Evolutionary conservation across 2,113 vertebrate species (phyloP).

Genomic region (Puntigrus tetrazona): DNA sequence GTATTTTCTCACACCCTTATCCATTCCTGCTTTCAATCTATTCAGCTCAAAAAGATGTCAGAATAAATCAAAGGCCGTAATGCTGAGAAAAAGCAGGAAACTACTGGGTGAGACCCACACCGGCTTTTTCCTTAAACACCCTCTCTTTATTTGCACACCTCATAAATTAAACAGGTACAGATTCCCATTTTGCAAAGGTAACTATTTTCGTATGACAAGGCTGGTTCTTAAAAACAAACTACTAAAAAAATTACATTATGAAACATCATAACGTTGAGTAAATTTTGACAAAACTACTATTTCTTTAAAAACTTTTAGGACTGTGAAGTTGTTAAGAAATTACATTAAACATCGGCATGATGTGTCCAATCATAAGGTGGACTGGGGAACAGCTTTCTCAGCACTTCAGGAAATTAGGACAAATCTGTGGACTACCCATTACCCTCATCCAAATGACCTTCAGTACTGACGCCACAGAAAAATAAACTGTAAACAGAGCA

Average conservation of each 20-base stretch:
- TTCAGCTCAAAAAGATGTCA: conserved; percentile 31
- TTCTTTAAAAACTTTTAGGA: background rate
- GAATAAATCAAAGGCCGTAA: conserved; percentile 46
- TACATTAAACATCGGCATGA: background rate
- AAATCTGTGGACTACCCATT: background rate
- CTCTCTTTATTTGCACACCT: conserved; percentile 28
- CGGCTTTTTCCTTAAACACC: conserved; percentile 29
- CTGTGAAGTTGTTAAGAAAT: background rate
- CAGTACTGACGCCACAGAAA: conserved; percentile 21
- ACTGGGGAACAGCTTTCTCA: background rate
- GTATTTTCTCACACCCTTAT: conserved; percentile 39
- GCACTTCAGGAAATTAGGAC: conserved; percentile 13
- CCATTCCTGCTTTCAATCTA: conserved; percentile 39
- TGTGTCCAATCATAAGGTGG: background rate
- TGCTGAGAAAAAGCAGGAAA: conserved; percentile 35
- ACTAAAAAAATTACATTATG: background rate
- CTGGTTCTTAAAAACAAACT: background rate
- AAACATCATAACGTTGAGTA: background rate
- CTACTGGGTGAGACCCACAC: conserved; percentile 2
- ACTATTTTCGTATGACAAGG: conserved; percentile 41
- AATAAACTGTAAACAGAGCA: conserved; percentile 30
- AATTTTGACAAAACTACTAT: background rate
- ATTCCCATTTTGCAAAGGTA: conserved; percentile 25
- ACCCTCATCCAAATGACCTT: background rate
- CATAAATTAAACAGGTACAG: conserved; percentile 18